Percentiles rank a stretch among this genome's conserved stretches.
Evolutionary conservation across 37 sponge, comb jelly and placozoan species (phyloP).

Genomic region (Chondrilla cf. caribensis): DNA sequence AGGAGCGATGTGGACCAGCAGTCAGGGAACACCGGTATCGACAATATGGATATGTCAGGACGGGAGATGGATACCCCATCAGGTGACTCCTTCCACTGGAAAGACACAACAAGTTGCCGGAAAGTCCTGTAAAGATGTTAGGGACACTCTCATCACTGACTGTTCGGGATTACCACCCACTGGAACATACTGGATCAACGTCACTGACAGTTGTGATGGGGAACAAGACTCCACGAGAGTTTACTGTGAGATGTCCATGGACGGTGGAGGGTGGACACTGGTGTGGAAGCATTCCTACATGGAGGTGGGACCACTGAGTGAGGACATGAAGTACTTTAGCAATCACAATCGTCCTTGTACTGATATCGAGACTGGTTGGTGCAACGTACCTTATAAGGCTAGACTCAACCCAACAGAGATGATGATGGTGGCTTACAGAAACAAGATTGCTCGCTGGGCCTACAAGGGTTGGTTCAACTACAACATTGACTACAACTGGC

Average conservation of each 20-base stretch:
- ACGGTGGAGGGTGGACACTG: slow-evolving; percentile 37
- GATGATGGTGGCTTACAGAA: slow-evolving; percentile 28
- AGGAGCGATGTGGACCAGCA: slow-evolving; percentile 1
- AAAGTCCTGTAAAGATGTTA: not conserved
- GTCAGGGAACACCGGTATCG: not conserved
- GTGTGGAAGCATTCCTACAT: slow-evolving; percentile 39
- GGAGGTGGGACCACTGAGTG: slow-evolving; percentile 16
- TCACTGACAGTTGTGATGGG: not conserved
- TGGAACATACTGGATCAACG: slow-evolving; percentile 11
- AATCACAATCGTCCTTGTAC: slow-evolving; percentile 4
- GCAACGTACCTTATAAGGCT: slow-evolving; percentile 26
- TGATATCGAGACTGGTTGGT: slow-evolving; percentile 19
- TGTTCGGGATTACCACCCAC: not conserved
- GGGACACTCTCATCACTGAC: not conserved
- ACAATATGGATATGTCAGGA: slow-evolving; percentile 1
- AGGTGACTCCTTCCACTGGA: not conserved
- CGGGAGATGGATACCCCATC: not conserved
- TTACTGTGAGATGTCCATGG: slow-evolving; percentile 27
- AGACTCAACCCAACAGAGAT: slow-evolving; percentile 25
- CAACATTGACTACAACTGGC: slow-evolving; percentile 35
- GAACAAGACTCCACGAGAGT: not conserved
- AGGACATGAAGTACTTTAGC: slow-evolving; percentile 18
- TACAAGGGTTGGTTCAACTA: slow-evolving; percentile 36
- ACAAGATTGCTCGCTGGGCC: not conserved
- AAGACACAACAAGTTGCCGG: not conserved